These are phyloP conservation scores for Marisa cornuarietis DNA, from an alignment of 1,140 invertebrate species.

Conservation along the genomic window DNA sequence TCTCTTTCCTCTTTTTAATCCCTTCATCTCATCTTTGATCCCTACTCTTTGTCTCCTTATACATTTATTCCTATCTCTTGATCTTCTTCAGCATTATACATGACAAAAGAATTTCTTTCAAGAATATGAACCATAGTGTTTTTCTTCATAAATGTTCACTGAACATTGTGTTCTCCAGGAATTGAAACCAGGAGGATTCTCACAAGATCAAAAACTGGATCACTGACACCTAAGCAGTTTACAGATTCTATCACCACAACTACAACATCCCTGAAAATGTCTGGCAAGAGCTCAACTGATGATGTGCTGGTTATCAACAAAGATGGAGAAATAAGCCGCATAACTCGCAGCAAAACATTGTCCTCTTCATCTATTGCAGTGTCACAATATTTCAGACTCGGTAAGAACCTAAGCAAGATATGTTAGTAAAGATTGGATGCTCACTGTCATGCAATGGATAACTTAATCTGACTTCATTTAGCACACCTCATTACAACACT, in stretches of 20 bases:
- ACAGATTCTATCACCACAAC: conserved; percentile 60
- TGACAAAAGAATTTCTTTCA: too few species aligned
- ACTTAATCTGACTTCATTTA: too few species aligned
- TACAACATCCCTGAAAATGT: conserved; percentile 47
- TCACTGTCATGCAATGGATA: too few species aligned
- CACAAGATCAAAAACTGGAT: conserved; percentile 80
- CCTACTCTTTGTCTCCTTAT: too few species aligned
- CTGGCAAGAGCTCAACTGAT: conserved; percentile 47
- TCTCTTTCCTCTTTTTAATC: neutral
- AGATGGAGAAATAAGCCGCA: conserved; percentile 69
- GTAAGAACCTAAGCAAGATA: conserved; percentile 32
- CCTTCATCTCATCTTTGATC: neutral
- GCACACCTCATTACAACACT: too few species aligned
- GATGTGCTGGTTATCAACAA: conserved; percentile 65
- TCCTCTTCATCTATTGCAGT: conserved; percentile 39
- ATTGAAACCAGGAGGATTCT: conserved; percentile 68
- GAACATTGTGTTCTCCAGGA: conserved; percentile 28
- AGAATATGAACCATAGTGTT: too few species aligned
- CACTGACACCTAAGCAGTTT: conserved; percentile 71
- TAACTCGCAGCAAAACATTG: conserved; percentile 79
- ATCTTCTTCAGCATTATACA: too few species aligned
- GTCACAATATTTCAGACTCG: conserved; percentile 52
- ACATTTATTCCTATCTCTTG: too few species aligned
- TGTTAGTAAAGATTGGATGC: too few species aligned
- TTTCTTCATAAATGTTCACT: neutral